Conservation (phyloP, 2,888 invertebrate species). For the Liposcelis brunnea region DNA sequence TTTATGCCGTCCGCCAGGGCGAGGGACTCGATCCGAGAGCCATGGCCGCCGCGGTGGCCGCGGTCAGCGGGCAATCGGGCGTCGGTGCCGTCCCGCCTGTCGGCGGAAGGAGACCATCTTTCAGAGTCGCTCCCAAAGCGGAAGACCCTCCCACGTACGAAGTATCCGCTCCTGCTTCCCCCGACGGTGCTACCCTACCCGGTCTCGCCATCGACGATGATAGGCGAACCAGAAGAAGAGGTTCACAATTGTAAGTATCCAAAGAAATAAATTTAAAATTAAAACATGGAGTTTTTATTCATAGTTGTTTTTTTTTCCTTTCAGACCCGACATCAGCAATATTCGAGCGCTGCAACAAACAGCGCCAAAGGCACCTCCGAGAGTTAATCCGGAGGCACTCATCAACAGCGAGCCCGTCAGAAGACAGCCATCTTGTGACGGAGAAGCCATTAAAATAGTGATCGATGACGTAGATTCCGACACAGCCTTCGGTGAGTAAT, state of each 20-base stretch:
- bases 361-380: not conserved
- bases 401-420: slow-evolving; percentile 22
- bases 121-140: slow-evolving; percentile 21
- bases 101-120: slow-evolving; percentile 26
- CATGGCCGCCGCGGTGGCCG: slow-evolving; percentile 27
- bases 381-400: not conserved
- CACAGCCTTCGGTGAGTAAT: slow-evolving; percentile 28
- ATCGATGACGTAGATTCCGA: slow-evolving; percentile 82
- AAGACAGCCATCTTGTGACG: slow-evolving; percentile 73
- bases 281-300: not conserved
- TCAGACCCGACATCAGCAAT: slow-evolving; percentile 16
- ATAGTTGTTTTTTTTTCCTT: not conserved
- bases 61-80: slow-evolving; percentile 20
- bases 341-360: slow-evolving; percentile 10
- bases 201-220: slow-evolving; percentile 54
- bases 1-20: slow-evolving; percentile 37
- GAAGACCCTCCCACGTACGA: slow-evolving; percentile 12
- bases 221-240: slow-evolving; percentile 54
- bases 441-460: slow-evolving; percentile 82
- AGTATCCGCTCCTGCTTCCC: not conserved
- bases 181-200: slow-evolving; percentile 18
- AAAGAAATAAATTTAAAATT: slow-evolving; percentile 1
- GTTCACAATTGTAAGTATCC: slow-evolving; percentile 65
- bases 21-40: slow-evolving; percentile 19
- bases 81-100: slow-evolving; percentile 14